Base-by-base conservation (phyloP, 2,797 vertebrate genomes). In the Microchirus variegatus region DNA sequence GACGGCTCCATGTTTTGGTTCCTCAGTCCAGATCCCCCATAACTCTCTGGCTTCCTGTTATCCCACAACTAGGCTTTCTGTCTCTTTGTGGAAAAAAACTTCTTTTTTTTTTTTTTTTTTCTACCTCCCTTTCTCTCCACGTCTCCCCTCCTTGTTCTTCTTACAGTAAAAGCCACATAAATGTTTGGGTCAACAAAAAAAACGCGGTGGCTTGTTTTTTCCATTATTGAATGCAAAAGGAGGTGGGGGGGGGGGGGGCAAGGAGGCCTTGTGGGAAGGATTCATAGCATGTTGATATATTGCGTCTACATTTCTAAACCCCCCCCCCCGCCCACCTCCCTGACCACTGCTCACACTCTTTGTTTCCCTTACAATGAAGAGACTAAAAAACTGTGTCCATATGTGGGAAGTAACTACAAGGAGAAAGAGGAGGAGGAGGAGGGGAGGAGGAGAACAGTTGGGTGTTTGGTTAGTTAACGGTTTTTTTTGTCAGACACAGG, bases 1-100 rank as follows among this genome's bases (percentile, higher is more conserved):
- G 92, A 85, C 90, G 84, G 89, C 84, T 84, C 82, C 67, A 35
- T 87, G 86, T 90, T 89, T 84, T 49, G 73, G 73, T 78, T 85
- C 72, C 69, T 78, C 47, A 11, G 72, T 79, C 76, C 82, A 85
- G 71, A 81, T 67, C 68, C 73, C 84, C 76, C 58, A 69, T 73
- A 86, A 85, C 83, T 83, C 80, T 75, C 56, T 70, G 85, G 84
- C 86, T 92, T 91, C 89, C 82, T 90, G 86, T 87, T 85, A 87
- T 82, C 77, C 79, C 84, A 83, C 75, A 79, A 86, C 67, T 77
- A 61, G 70, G 67, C 64, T 77, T 59, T 81, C 43, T 69, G 71
- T 70, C 69, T 70, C 63, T 63, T 57, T 78, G 54, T 80, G 79
- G 83, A 81, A 84, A 87, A 84, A 65, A 40, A 56, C 38, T 58